These are phyloP conservation scores for Pseudococcus longispinus DNA, from an alignment of 2,888 invertebrate genomes.

Conservation along the genomic window DNA sequence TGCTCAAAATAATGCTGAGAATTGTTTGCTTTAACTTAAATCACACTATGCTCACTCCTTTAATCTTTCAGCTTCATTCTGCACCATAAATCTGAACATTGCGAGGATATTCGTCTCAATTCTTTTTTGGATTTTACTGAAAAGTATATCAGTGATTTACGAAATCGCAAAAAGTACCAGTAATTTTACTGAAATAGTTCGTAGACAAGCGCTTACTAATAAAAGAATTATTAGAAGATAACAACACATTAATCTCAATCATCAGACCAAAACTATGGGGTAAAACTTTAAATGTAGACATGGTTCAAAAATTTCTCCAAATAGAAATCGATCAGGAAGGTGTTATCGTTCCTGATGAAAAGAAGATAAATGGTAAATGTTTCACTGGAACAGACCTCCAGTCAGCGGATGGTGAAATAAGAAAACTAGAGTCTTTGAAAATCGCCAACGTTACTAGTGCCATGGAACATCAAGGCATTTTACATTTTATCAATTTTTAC, in stretches of 20 bases:
- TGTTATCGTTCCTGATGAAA: background rate
- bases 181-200: background rate
- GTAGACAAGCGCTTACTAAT: background rate
- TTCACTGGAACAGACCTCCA: background rate
- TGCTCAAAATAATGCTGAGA: no score
- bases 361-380: background rate
- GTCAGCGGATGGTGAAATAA: background rate
- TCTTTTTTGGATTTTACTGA: background rate
- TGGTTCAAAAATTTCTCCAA: background rate
- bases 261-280: background rate
- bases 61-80: background rate
- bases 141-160: background rate
- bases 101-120: background rate
- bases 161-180: background rate
- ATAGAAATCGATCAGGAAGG: background rate
- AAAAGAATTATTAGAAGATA: background rate
- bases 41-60: no score
- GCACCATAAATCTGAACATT: background rate
- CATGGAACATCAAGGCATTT: background rate
- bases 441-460: background rate
- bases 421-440: background rate
- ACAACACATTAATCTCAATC: background rate
- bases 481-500: no score
- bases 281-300: background rate
- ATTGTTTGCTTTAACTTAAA: no score